phyloP scores from a whole-genome alignment of 64 coral and sea anemone genomes.

The Montipora foliosa region DNA sequence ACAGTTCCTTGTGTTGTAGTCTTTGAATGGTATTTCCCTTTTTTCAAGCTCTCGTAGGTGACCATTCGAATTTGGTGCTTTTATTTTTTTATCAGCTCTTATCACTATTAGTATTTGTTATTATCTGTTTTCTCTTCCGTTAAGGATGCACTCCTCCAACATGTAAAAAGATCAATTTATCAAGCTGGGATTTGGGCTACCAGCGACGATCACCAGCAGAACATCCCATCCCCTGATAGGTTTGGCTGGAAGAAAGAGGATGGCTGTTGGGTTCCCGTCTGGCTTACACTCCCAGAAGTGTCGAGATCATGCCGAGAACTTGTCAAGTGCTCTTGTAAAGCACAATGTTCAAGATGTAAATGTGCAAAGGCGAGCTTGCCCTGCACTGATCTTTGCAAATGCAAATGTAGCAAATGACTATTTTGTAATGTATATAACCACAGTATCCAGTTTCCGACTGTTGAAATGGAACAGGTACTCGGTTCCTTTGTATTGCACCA shows the following conservation, averaged over 20 bases:
- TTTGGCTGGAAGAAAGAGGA: too few species aligned
- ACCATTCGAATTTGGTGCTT: background rate
- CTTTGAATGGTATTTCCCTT: background rate
- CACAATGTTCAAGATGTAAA: constrained; percentile 71
- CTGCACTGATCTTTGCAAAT: constrained; percentile 77
- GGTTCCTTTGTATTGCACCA: constrained; percentile 27
- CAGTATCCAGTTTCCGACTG: constrained; percentile 30
- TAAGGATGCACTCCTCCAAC: too few species aligned
- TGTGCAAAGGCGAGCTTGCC: constrained; percentile 62
- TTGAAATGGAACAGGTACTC: constrained; percentile 25
- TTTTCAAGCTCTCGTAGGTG: background rate
- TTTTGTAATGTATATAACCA: constrained; percentile 36
- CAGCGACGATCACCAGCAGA: too few species aligned
- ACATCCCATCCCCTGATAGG: too few species aligned
- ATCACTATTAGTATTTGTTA: background rate
- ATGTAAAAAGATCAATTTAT: too few species aligned
- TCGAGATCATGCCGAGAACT: constrained; percentile 35
- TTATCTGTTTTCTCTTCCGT: background rate
- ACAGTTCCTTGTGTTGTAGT: background rate
- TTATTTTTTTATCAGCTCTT: background rate
- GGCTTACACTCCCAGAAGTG: too few species aligned
- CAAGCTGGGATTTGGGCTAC: too few species aligned
- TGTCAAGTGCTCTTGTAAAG: constrained; percentile 60
- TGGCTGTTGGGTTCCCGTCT: too few species aligned
- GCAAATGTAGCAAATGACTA: constrained; percentile 71